These are phyloP conservation scores for Eumerus sabulonum DNA, from an alignment of 2,888 invertebrate species.

Conservation along the genomic window DNA sequence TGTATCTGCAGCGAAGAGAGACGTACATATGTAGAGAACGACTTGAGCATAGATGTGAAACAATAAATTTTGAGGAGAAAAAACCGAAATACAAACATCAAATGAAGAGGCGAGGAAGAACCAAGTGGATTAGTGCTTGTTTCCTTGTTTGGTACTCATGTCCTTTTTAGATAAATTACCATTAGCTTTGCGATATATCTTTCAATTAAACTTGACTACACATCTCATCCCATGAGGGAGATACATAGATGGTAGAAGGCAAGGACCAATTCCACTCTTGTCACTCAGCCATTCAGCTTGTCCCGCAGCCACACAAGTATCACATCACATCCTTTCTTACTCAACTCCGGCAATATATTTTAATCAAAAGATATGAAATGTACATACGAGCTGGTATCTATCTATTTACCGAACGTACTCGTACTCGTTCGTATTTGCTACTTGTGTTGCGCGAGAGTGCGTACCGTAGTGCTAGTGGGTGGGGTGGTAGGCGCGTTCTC, in stretches of 20 bases:
- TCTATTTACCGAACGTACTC: slow-evolving; percentile 37
- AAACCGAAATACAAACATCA: slow-evolving; percentile 7
- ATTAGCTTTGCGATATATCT: slow-evolving; percentile 61
- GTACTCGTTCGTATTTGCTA: not conserved
- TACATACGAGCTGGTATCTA: not conserved
- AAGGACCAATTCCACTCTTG: no score
- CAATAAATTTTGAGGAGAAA: slow-evolving; percentile 1
- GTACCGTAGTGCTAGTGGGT: no score
- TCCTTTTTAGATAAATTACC: slow-evolving; percentile 59
- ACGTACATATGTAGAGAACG: no score
- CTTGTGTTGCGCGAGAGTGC: slow-evolving; percentile 14
- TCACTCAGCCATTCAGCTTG: not conserved
- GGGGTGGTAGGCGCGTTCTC: not conserved
- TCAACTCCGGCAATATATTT: slow-evolving; percentile 64
- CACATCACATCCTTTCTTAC: slow-evolving; percentile 65
- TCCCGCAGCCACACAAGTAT: slow-evolving; percentile 28
- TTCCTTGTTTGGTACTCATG: slow-evolving; percentile 34
- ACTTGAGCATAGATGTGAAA: no score
- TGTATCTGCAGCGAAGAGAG: no score
- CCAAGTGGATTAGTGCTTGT: slow-evolving; percentile 33
- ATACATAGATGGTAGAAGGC: slow-evolving; percentile 14
- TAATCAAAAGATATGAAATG: slow-evolving; percentile 66
- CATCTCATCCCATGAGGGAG: not conserved
- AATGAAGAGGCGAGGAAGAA: slow-evolving; percentile 8
- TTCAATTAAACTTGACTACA: slow-evolving; percentile 59